A percentile compares a stretch with the other conserved stretches of the same genome.
Conservation (phyloP, 2,113 vertebrate species). For the Malurus alboscapulatus region DNA sequence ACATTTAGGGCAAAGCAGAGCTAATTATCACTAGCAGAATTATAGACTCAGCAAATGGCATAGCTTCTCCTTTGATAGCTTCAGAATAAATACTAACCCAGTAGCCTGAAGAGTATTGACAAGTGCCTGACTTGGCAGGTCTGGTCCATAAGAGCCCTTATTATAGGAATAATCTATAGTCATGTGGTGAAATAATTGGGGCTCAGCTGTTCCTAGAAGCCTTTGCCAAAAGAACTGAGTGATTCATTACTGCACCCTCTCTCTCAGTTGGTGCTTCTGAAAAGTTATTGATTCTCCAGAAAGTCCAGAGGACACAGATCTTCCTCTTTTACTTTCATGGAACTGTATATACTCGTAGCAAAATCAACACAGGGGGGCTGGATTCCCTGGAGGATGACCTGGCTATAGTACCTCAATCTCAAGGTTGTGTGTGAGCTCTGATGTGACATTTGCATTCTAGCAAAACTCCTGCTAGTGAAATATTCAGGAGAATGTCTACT, state of each 20-base stretch:
- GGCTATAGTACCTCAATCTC: background rate
- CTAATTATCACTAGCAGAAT: conserved; percentile 13
- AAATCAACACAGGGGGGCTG: background rate
- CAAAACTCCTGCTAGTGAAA: background rate
- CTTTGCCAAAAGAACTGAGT: background rate
- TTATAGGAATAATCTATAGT: background rate
- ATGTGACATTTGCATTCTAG: background rate
- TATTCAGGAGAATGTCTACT: background rate
- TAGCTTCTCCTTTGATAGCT: background rate
- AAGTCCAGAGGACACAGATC: background rate
- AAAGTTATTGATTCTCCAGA: background rate
- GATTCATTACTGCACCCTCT: background rate
- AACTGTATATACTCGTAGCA: too few species aligned
- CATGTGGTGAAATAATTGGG: background rate
- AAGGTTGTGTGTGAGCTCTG: background rate
- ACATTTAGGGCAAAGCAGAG: background rate
- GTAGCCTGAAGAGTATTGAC: background rate
- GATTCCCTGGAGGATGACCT: background rate
- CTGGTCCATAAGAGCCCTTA: background rate
- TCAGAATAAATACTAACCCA: background rate
- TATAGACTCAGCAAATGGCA: background rate
- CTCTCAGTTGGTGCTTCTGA: background rate
- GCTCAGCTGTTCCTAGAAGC: background rate
- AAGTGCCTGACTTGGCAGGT: background rate
- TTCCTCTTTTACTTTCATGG: background rate